A percentile compares a stretch with the other conserved stretches of the same genome.
Evolutionary conservation across 2,888 invertebrate species (phyloP).

Genomic region (Liodrosophila aerea): DNA sequence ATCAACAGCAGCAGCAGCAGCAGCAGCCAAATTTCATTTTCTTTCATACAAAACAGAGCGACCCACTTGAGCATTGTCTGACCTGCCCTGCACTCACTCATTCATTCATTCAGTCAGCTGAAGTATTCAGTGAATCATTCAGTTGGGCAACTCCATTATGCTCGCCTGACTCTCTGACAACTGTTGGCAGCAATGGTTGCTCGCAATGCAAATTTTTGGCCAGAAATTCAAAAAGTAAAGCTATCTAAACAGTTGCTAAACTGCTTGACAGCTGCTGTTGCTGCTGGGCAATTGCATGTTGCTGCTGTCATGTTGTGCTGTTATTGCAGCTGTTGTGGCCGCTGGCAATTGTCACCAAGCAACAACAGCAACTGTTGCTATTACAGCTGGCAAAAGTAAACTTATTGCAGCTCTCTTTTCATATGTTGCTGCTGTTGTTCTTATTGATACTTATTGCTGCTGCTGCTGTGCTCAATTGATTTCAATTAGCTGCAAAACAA

Average conservation of each 20-base stretch:
- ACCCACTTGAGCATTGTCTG: slow-evolving; percentile 12
- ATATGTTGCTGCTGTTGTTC: slow-evolving; percentile 10
- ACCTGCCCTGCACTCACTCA: slow-evolving; percentile 27
- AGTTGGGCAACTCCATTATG: slow-evolving; percentile 14
- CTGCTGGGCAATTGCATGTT: slow-evolving; percentile 30
- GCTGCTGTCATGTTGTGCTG: slow-evolving; percentile 21
- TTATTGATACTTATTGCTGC: slow-evolving; percentile 4
- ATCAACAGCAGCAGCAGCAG: slow-evolving; percentile 25
- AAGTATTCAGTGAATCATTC: slow-evolving; percentile 16
- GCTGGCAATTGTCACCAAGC: slow-evolving; percentile 10
- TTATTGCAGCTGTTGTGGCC: slow-evolving; percentile 10
- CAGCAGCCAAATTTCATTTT: slow-evolving; percentile 27
- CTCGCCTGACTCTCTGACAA: slow-evolving; percentile 1
- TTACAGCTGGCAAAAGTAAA: no score
- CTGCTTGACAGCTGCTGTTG: slow-evolving; percentile 40
- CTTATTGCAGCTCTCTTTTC: neutral
- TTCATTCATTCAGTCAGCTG: slow-evolving; percentile 3
- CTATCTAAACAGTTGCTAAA: slow-evolving; percentile 39
- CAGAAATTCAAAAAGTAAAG: slow-evolving; percentile 3
- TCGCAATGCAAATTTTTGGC: slow-evolving; percentile 13
- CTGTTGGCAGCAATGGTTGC: slow-evolving; percentile 24
- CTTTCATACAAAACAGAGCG: slow-evolving; percentile 15
- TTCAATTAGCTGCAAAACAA: slow-evolving; percentile 65
- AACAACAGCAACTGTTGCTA: neutral
- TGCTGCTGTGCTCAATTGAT: slow-evolving; percentile 52